phyloP scores from a whole-genome alignment of 2,113 vertebrate species.

The Menura novaehollandiae region DNA sequence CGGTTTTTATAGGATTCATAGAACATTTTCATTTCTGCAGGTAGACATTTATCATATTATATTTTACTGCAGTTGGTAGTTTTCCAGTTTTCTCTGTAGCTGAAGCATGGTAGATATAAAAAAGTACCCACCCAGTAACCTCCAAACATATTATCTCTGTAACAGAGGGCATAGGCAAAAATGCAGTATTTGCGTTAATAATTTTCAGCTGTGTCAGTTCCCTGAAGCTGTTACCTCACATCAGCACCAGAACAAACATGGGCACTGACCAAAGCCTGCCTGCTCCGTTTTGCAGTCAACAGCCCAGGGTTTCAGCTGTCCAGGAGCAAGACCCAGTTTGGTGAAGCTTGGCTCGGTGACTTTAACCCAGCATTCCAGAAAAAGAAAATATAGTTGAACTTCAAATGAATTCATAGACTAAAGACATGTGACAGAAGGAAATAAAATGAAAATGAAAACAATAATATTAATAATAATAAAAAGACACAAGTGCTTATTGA shows the following conservation, averaged over 20 bases:
- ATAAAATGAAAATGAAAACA: neutral
- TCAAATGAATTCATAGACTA: neutral
- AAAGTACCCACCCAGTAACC: neutral
- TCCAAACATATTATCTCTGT: neutral
- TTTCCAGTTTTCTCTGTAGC: neutral
- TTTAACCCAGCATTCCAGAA: neutral
- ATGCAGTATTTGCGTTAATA: neutral
- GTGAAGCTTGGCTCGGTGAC: neutral
- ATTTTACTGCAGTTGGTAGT: neutral
- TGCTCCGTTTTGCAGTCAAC: neutral
- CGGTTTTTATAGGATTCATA: neutral
- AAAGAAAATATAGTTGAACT: neutral
- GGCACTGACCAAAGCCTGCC: neutral
- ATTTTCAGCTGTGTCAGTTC: neutral
- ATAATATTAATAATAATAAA: too few species aligned
- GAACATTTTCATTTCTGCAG: neutral
- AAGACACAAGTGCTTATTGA: neutral
- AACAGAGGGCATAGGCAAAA: neutral
- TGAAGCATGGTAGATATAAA: neutral
- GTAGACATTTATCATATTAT: neutral
- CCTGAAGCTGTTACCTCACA: neutral
- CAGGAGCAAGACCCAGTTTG: neutral
- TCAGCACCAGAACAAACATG: neutral
- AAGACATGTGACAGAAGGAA: neutral
- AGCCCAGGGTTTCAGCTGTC: neutral